phyloP scores from a whole-genome alignment of 2,113 vertebrate species.

The Sylvia atricapilla region DNA sequence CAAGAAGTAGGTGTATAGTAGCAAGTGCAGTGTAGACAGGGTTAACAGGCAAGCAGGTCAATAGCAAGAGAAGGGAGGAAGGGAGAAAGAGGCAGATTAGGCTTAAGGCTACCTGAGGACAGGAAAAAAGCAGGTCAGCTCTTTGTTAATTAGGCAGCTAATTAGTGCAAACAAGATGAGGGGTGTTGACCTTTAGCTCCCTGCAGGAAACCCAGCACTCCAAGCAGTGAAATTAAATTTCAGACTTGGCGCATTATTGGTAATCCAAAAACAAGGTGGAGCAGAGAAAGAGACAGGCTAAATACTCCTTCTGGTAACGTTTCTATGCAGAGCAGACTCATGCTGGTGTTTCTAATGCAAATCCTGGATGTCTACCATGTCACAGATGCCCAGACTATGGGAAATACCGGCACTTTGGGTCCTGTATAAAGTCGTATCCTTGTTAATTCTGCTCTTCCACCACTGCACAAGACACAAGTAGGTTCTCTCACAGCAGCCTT shows the following conservation, averaged over 20 bases:
- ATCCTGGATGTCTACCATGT: background rate
- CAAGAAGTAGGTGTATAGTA: constrained; percentile 37
- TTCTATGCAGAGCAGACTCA: background rate
- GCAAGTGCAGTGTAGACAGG: constrained; percentile 42
- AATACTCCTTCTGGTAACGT: background rate
- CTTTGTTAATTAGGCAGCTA: background rate
- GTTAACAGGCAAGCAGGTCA: constrained; percentile 70
- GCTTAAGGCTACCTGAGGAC: constrained; percentile 25
- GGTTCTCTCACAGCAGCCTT: background rate
- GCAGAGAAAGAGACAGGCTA: background rate
- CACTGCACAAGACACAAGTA: background rate
- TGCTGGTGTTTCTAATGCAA: background rate
- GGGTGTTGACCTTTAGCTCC: background rate
- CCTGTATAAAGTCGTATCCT: background rate
- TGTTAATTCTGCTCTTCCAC: background rate
- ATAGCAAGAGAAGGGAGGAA: constrained; percentile 46
- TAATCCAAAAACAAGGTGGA: background rate
- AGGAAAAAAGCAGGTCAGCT: constrained; percentile 39
- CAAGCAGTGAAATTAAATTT: background rate
- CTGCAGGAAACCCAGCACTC: background rate
- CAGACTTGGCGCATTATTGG: background rate
- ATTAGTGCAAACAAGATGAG: constrained; percentile 17
- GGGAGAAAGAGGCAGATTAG: constrained; percentile 61
- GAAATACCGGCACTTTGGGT: background rate
- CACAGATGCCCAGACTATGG: background rate